Conservation (phyloP, 2,888 invertebrate genomes). For the Callyntrura sp. region DNA sequence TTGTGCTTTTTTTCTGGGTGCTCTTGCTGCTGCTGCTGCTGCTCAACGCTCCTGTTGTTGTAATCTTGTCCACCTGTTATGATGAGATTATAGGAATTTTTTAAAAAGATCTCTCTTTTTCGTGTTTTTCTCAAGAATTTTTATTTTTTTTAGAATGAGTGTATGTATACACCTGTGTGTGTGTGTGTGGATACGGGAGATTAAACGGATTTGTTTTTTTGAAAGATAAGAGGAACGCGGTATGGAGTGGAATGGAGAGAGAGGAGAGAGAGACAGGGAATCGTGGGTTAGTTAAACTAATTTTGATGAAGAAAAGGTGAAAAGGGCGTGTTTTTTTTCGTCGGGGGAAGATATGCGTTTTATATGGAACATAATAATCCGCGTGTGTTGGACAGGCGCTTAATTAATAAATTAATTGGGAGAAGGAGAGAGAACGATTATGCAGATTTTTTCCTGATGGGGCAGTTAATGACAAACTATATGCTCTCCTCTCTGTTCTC, state of each 20-base stretch:
- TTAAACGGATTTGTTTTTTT: neutral
- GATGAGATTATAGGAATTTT: constrained; percentile 30
- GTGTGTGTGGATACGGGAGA: neutral
- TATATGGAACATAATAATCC: constrained; percentile 63
- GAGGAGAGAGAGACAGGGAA: no score
- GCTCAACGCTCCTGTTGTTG: no score
- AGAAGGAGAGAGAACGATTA: constrained; percentile 1
- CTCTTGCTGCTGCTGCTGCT: no score
- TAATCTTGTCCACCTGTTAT: constrained; percentile 51
- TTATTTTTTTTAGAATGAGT: no score
- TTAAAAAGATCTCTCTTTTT: neutral
- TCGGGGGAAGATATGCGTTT: constrained; percentile 18
- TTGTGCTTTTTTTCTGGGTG: constrained; percentile 46
- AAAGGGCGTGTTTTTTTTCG: constrained; percentile 72
- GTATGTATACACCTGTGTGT: constrained; percentile 5
- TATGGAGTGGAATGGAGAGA: no score
- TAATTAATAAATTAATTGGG: constrained; percentile 79
- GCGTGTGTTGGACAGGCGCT: constrained; percentile 73
- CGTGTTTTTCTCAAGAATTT: constrained; percentile 35
- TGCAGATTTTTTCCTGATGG: neutral
- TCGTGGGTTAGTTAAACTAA: constrained; percentile 28
- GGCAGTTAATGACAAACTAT: constrained; percentile 34
- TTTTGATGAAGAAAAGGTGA: constrained; percentile 77
- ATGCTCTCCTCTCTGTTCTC: neutral
- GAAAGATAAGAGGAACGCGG: neutral